Evolutionary conservation across 2,797 vertebrate genomes (phyloP), one percentile per base, ranked within the genome.

Genomic region (Phyllotis vaccarum): DNA sequence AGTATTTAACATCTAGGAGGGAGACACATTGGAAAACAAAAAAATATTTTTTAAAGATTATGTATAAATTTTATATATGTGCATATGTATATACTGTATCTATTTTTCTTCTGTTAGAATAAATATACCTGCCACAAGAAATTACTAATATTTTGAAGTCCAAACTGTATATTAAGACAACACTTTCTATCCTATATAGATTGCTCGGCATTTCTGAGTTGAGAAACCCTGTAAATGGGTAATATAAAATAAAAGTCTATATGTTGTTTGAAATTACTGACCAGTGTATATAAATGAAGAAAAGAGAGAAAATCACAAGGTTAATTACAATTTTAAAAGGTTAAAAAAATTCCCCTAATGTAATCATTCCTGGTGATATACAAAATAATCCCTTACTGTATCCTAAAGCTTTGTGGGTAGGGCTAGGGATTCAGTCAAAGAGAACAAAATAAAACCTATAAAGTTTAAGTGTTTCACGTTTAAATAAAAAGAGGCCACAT

Each of bases 371-470:
- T 95, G 81, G 9, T 49, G 85, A 93, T 82, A 40, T 3, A 60
- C 0, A 75, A 96, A 16, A 85, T 64, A 54, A 34, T 43, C 52
- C 78, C 98, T 98, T 98, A 98, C 98, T 93, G 11, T 3, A 52
- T 98, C 95, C 93, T 16, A 62, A 78, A 79, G 94, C 74, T 96
- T 95, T 97, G 93, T 96, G 27, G 95, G 92, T 70, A 98, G 40
- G 40, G 89, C 95, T 96, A 93, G 95, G 94, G 88, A 96, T 74
- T 94, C 97, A 68, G 91, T 16, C 27, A 97, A 87, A 93, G 91
- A 97, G 68, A 96, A 64, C 49, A 98, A 40, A 43, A 97, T 37
- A 82, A 87, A 95, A 87, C 75, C 68, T 94, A 82, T 89, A 2
- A 93, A 10, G 58, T 92, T 83, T 92, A 96, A 96, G 70, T 96